A percentile compares a stretch with the other conserved stretches of the same genome.
Conservation (phyloP, 2,797 vertebrate genomes). For the Ceyx erithaca region DNA sequence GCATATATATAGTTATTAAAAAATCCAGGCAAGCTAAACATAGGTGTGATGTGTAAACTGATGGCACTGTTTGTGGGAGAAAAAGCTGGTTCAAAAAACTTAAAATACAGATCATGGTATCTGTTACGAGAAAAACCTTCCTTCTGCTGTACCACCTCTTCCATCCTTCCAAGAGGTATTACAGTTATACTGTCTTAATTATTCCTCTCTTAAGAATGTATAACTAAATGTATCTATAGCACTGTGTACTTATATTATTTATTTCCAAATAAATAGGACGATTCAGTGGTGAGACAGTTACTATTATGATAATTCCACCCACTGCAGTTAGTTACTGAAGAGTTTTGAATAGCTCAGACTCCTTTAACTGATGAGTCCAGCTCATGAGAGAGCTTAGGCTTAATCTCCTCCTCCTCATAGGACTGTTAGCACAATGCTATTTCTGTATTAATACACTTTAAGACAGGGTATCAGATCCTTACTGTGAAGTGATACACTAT, state of each 20-base stretch:
- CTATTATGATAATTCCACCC: neutral
- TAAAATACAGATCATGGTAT: neutral
- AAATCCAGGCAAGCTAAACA: neutral
- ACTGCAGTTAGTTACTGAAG: neutral
- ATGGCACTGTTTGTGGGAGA: neutral
- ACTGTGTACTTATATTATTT: neutral
- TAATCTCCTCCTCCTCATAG: neutral
- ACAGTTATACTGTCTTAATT: neutral
- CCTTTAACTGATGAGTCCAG: neutral
- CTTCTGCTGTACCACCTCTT: neutral
- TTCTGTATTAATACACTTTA: neutral
- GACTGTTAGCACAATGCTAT: accelerated
- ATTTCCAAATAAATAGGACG: neutral
- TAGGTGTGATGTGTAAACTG: neutral
- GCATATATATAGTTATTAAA: neutral
- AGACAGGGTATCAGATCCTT: neutral
- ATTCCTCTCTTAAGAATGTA: neutral
- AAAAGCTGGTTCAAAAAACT: neutral
- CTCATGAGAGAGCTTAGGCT: neutral
- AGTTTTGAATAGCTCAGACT: neutral
- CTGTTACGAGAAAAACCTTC: neutral
- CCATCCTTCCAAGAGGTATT: neutral
- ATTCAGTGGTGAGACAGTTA: neutral
- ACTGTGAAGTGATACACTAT: neutral
- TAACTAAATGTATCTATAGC: neutral